Evolutionary conservation across 2,888 invertebrate species (phyloP).

Genomic region (Harpagoxenus sublaevis): DNA sequence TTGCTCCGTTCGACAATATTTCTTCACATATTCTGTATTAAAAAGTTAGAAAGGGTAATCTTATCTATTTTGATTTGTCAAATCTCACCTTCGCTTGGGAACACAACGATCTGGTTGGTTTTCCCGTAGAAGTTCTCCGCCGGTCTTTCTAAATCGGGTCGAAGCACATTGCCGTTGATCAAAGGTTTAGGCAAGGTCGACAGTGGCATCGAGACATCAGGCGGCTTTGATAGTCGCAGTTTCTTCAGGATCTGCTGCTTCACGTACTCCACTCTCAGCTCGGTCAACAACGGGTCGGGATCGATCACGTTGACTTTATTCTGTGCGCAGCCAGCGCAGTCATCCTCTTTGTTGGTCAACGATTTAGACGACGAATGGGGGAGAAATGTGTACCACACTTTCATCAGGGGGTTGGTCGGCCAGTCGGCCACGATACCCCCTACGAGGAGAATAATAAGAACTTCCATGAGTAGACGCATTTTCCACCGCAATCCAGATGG

Average conservation of each 20-base stretch:
- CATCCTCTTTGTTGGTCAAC: constrained; percentile 44
- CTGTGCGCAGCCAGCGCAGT: constrained; percentile 80
- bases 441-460: constrained; percentile 55
- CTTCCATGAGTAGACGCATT: constrained; percentile 61
- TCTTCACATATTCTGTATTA: background rate
- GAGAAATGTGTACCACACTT: constrained; percentile 78
- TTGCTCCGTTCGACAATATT: background rate
- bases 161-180: constrained; percentile 90
- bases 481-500: constrained; percentile 23
- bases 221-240: constrained; percentile 92
- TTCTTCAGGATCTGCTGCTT: constrained; percentile 95
- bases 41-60: background rate
- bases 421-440: constrained; percentile 69
- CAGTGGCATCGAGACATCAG: constrained; percentile 89
- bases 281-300: constrained; percentile 87
- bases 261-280: constrained; percentile 92
- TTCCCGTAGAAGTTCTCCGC: constrained; percentile 94
- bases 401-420: constrained; percentile 80
- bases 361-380: constrained; percentile 17
- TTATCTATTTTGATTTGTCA: background rate
- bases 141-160: constrained; percentile 88
- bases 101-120: constrained; percentile 94
- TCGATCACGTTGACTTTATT: constrained; percentile 77
- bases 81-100: constrained; percentile 91
- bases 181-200: constrained; percentile 92